Evolutionary conservation across 2,113 vertebrate genomes (phyloP).

Genomic region (Calyptomena viridis): DNA sequence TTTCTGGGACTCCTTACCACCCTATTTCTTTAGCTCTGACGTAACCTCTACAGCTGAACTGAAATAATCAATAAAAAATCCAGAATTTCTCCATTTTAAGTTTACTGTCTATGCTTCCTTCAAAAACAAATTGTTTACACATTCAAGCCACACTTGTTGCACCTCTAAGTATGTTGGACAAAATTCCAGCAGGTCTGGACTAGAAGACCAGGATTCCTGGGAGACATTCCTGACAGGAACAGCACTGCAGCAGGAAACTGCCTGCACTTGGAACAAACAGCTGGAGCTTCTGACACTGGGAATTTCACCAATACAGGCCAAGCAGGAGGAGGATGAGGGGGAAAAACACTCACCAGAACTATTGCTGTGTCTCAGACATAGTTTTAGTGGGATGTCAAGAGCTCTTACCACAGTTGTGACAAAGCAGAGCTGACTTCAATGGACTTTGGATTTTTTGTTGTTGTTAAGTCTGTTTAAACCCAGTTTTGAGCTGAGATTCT

Average conservation of each 20-base stretch:
- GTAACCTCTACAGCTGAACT: neutral
- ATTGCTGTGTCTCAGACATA: neutral
- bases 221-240: accelerated
- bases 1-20: neutral
- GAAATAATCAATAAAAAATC: neutral
- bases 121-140: neutral
- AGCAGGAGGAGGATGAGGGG: neutral
- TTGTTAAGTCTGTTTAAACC: neutral
- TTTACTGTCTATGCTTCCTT: neutral
- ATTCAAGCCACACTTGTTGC: neutral
- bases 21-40: neutral
- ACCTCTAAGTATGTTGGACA: neutral
- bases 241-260: neutral
- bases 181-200: neutral
- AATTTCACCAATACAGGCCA: neutral
- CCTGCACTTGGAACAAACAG: neutral
- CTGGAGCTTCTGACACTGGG: neutral
- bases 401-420: neutral
- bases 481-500: neutral
- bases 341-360: neutral
- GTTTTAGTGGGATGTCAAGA: neutral
- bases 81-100: neutral
- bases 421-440: neutral
- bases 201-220: neutral
- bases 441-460: neutral